Evolutionary conservation across 2,797 vertebrate species (phyloP), one percentile per base, ranked within the genome.

Genomic region (Enteromius fasciolatus): DNA sequence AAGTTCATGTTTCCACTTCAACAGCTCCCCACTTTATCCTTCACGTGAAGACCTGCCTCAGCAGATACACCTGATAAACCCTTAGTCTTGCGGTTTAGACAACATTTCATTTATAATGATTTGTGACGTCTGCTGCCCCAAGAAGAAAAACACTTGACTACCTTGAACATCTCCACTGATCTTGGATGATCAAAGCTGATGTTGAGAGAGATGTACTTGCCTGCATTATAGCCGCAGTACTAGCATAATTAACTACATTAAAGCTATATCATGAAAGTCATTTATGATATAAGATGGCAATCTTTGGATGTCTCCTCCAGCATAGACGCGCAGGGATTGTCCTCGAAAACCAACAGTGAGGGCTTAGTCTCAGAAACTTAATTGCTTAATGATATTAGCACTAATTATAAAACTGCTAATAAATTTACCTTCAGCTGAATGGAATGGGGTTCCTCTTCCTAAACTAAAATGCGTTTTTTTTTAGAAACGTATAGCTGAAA

Each of bases 371-470:
- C 39, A 70, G 52, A 83, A 76, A 36, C 74, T 23, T 46, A 68
- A 82, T 61, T 69, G 74, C 57, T 52, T 70, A 70, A 77, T 83
- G 81, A 61, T 46, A 82, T 82, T 76, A 82, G 81, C 20, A 68
- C 64, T 83, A 50, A 77, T 70, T 70, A 69, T 77, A 76, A 76
- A 50, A 82, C 36, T 31, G 20, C 36, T 50, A 31, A 64, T 83
- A 83, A 61, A 70, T 69, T 76, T 61, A 77, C 28, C 52, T 10
- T 3, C 3, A 14, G 64, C 50, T 69, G 52, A 61, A 61, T 46
- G 54, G 9, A 69, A 59, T 14, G n/a, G 28, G 52, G 64, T 33
- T 59, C 18, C n/a, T 9, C 39, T 76, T 82, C 20, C 46, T 41
- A 31, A 57, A 76, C 23, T 66, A 11, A 28, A 36, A 18, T 72